Evolutionary conservation across 2,888 invertebrate species (phyloP).

Genomic region (Tortrix viridana): DNA sequence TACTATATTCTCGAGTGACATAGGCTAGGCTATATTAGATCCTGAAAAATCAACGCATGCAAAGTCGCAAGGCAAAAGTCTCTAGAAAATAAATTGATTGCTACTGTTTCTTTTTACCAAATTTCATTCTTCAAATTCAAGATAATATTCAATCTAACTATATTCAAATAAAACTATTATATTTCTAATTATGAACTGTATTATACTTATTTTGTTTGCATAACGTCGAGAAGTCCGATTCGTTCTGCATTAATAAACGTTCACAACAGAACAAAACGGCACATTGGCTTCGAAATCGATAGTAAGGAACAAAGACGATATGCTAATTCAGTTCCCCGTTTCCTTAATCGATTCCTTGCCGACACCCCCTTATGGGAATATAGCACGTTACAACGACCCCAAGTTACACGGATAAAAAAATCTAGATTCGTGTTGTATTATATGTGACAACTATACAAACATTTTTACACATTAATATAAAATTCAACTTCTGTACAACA

Average conservation of each 20-base stretch:
- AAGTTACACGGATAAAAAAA: slow-evolving; percentile 10
- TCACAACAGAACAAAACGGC: neutral
- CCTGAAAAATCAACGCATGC: too few species aligned
- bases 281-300: slow-evolving; percentile 29
- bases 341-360: slow-evolving; percentile 41
- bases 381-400: slow-evolving; percentile 17
- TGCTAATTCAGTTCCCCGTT: slow-evolving; percentile 48
- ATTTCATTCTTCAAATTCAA: neutral
- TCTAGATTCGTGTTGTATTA: neutral
- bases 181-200: neutral
- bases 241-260: slow-evolving; percentile 10
- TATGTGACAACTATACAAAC: too few species aligned
- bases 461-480: too few species aligned
- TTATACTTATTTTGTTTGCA: neutral
- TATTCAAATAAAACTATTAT: slow-evolving; percentile 12
- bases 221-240: slow-evolving; percentile 10
- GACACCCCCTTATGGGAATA: slow-evolving; percentile 38
- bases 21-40: too few species aligned
- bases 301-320: slow-evolving; percentile 37
- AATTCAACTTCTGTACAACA: too few species aligned
- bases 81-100: too few species aligned
- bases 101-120: neutral
- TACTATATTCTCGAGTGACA: too few species aligned
- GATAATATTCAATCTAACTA: neutral
- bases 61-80: too few species aligned